Conservation (phyloP, 2,797 vertebrate species). For the Eulemur albifrons region DNA sequence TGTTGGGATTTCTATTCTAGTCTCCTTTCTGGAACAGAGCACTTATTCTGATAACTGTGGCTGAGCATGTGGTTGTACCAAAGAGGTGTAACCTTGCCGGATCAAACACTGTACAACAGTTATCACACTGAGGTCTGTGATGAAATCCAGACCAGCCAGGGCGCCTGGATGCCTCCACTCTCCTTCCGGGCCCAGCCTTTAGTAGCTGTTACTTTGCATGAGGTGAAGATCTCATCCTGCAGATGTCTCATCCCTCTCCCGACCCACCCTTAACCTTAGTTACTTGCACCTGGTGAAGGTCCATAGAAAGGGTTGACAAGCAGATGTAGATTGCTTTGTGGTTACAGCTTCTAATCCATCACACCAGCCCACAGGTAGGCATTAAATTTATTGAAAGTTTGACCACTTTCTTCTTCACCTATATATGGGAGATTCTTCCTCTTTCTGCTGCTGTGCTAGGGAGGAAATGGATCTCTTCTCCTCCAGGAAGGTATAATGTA, state of each 20-base stretch:
- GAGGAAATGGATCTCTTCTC: not conserved
- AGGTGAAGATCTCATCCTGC: not conserved
- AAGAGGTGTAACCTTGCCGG: not conserved
- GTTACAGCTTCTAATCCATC: not conserved
- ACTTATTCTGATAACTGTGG: not conserved
- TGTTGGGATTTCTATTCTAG: not conserved
- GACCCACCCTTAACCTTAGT: not conserved
- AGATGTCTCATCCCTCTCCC: not conserved
- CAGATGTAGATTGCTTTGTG: not conserved
- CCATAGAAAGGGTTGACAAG: not conserved
- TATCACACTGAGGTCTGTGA: not conserved
- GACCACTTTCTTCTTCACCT: not conserved
- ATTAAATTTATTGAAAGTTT: not conserved
- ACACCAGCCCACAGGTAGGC: not conserved
- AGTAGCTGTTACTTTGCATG: not conserved
- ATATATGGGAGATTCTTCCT: not conserved
- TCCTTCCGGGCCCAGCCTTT: not conserved
- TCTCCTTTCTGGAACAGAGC: not conserved
- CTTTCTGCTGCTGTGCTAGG: not conserved
- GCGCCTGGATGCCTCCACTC: not conserved
- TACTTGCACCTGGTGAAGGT: not conserved
- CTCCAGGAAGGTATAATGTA: not conserved
- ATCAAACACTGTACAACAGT: not conserved
- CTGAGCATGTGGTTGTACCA: not conserved
- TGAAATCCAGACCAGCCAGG: not conserved